Base-by-base conservation (phyloP, 1,140 invertebrate genomes). In the Lucilia sericata region DNA sequence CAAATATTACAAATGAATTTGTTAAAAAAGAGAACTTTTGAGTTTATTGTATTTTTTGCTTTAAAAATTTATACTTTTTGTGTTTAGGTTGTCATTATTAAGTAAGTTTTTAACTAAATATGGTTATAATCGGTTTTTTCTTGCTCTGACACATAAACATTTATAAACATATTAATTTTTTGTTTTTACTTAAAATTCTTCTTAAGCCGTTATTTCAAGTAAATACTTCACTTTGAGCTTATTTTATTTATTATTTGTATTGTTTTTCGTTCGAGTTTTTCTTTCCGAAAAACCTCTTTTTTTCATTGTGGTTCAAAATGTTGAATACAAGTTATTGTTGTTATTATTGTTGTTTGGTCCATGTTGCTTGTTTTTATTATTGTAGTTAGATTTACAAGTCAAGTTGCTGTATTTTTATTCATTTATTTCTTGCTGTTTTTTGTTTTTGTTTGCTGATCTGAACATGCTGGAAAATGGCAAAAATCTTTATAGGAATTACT, bases 1-100 rank as follows among this genome's bases (percentile, higher is more conserved):
- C 51, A 55, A 55, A 55, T 55, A 55, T 55, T 17, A 55, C 51
- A n/a, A 55, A 55, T 55, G 51, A 55, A 55, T 55, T 55, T 55
- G 51, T 55, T 55, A 55, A 17, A 55, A 55, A 42, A 42, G 10
- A 42, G 10, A 42, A 42, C 42, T 12, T 55, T 55, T 55, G 51
- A 14, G 13, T 55, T 55, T 7, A 17, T n/a, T 55, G 5, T 10
- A 42, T 42, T 2, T 30, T 42, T 42, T 42, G 42, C 7, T 42
- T 42, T 42, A 0, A 42, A 42, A 42, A 55, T 55, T 12, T 55
- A 55, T 13, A 55, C 1, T 55, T 55, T 55, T 55, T 49, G 9
- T 9, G 5, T 49, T 49, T 5, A 30, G 25, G 49, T 5, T 49
- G 49, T 49, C 13, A 14, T 49, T 49, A 14, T 30, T 30, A 30